Conservation (phyloP, 2,797 vertebrate species). For the Onychomys leucogaster region DNA sequence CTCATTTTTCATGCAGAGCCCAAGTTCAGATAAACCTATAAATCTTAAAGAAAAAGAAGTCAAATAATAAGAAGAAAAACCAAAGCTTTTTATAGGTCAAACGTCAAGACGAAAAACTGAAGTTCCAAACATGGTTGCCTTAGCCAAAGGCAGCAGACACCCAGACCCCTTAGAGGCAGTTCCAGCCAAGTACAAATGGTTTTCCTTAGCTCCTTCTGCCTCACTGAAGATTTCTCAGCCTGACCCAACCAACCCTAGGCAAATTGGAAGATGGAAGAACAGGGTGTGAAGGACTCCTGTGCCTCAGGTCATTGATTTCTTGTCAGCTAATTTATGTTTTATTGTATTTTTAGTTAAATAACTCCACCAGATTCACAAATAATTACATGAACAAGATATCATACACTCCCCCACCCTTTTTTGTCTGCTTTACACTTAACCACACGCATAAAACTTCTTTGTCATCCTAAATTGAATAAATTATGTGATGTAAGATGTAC, state of each 20-base stretch:
- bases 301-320: not conserved
- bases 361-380: not conserved
- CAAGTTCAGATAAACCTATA: slow-evolving; percentile 74
- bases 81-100: slow-evolving; percentile 48
- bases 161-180: not conserved
- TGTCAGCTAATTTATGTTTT: not conserved
- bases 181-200: not conserved
- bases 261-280: not conserved
- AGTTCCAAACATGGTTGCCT: not conserved
- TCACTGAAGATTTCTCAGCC: not conserved
- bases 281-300: not conserved
- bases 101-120: not conserved
- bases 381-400: not conserved
- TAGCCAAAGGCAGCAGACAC: slow-evolving; percentile 41
- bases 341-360: slow-evolving; percentile 33
- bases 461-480: slow-evolving; percentile 34
- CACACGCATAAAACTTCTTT: not conserved
- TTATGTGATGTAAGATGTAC: not conserved
- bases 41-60: slow-evolving; percentile 68
- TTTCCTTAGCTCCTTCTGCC: not conserved
- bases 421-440: slow-evolving; percentile 1
- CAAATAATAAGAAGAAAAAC: slow-evolving; percentile 34
- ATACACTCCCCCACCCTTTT: not conserved
- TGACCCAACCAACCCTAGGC: not conserved
- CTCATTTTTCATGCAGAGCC: slow-evolving; percentile 69